Evolutionary conservation across 2,797 vertebrate species (phyloP).

Genomic region (Jordanella pulchra): DNA sequence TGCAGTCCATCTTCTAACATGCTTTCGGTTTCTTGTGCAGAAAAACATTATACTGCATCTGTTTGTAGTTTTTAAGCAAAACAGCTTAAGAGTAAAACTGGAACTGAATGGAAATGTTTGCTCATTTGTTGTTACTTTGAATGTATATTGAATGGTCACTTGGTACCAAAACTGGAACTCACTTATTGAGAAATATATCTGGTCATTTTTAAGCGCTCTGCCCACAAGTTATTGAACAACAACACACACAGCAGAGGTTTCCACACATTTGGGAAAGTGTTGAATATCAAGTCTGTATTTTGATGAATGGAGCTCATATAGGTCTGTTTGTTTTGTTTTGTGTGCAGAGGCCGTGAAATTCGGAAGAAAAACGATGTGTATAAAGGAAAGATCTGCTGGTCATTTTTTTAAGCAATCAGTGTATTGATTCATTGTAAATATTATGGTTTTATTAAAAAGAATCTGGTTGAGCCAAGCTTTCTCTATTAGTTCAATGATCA

Average conservation of each 20-base stretch:
- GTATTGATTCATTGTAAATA: constrained; percentile 30
- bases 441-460: constrained; percentile 36
- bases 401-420: constrained; percentile 39
- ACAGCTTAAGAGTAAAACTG: not conserved
- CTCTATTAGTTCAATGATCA: not conserved
- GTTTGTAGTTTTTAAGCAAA: not conserved
- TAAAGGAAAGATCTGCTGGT: constrained; percentile 27
- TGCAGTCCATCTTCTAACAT: constrained; percentile 12
- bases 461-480: not conserved
- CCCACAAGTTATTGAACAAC: constrained; percentile 59
- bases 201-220: constrained; percentile 26
- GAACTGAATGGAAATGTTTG: not conserved
- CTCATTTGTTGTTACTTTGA: constrained; percentile 38
- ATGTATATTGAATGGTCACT: constrained; percentile 25
- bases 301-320: constrained; percentile 56
- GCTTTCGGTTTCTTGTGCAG: not conserved
- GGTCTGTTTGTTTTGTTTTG: constrained; percentile 52
- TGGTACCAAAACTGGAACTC: constrained; percentile 31
- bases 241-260: constrained; percentile 67
- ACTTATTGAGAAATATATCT: constrained; percentile 37
- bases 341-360: constrained; percentile 12
- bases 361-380: not conserved
- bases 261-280: constrained; percentile 55
- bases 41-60: not conserved
- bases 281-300: constrained; percentile 57